Evolutionary conservation across 1,140 invertebrate species (phyloP), one percentile per base, ranked within the genome.

Genomic region (Megalonaias nervosa): DNA sequence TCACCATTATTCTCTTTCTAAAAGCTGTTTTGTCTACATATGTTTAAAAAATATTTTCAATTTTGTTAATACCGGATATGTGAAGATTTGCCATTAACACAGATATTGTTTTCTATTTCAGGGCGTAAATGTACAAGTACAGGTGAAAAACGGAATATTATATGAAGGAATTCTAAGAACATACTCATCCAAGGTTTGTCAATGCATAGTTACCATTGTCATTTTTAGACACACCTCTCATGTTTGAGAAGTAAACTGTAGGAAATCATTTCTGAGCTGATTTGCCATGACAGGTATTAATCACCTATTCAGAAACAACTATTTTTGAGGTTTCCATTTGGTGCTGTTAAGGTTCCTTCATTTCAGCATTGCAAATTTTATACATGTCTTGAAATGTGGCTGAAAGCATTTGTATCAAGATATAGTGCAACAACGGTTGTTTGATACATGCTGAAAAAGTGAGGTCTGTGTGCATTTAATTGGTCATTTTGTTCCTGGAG

Each of bases 91-190:
- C 64, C 75, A 73, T 76, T 76, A 61, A 62, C 74, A 23, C 31
- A 79, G 12, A 66, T 70, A 62, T 67, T 83, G 75, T 67, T 74
- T 81, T 76, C 38, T 48, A 48, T 74, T 82, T n/a, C 67, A 89
- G 88, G 88, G 88, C 17, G 81, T 75, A 55, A 76, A 70, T 81
- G 85, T 82, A 55, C 83, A 93, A 91, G 90, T 97, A 79, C 94
- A 95, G 88, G 96, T 96, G 71, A 93, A 94, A 87, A 95, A 95
- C 82, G 95, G 95, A 77, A 93, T 93, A 80, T 91, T 95, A 72
- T 97, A 94, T 92, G 96, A 97, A 92, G 96, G 96, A 69, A 93
- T 97, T 74, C 96, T 97, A 89, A 94, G 94, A 85, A 96, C 96
- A 57, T 96, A 96, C 91, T 97, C 96, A 69, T 93, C 93, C 86